Conservation (phyloP, 2,797 vertebrate genomes). For the Galagoides demidoff region DNA sequence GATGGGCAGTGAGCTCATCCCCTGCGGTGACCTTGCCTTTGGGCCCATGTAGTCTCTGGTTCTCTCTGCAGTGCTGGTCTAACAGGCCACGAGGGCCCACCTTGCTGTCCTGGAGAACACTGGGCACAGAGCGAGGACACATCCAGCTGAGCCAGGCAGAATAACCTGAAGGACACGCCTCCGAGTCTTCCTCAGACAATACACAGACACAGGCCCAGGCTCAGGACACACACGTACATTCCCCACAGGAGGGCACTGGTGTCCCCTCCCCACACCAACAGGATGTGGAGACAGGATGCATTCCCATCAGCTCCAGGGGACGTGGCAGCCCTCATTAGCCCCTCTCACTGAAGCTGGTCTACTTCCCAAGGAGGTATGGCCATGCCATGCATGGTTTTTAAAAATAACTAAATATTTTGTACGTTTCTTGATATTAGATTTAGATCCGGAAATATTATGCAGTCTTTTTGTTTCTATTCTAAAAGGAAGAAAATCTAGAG, state of each 20-base stretch:
- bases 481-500: background rate
- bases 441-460: background rate
- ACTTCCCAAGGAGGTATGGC: conserved; percentile 11
- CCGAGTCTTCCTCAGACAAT: background rate
- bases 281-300: conserved; percentile 87
- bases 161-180: rapidly evolving
- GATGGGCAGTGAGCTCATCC: rapidly evolving
- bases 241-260: conserved; percentile 64
- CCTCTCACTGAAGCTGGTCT: conserved; percentile 40
- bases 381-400: background rate
- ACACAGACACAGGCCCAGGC: background rate
- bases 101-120: background rate
- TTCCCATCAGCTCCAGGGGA: conserved; percentile 77
- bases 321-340: conserved; percentile 75
- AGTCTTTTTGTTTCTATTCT: background rate
- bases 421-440: background rate
- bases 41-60: background rate
- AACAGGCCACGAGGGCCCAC: rapidly evolving
- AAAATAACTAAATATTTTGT: background rate
- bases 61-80: background rate
- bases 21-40: background rate
- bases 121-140: rapidly evolving
- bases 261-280: conserved; percentile 83
- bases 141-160: background rate
- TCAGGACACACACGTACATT: background rate